These are phyloP conservation scores for Capra hircus DNA, from an alignment of 2,113 vertebrate species.

Conservation along the genomic window DNA sequence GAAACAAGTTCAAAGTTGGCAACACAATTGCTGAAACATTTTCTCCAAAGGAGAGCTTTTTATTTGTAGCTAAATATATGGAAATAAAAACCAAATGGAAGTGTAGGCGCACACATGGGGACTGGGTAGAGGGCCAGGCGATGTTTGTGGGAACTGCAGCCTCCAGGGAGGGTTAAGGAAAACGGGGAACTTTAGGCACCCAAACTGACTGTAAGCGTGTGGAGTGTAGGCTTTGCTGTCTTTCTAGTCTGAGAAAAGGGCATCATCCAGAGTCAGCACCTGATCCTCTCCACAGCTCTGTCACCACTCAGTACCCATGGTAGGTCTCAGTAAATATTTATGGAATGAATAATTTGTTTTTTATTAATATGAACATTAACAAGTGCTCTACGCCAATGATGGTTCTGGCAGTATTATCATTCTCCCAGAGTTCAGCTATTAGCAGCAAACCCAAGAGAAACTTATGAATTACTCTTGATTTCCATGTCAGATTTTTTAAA, in stretches of 20 bases:
- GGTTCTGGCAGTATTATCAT: neutral
- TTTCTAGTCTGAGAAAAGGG: neutral
- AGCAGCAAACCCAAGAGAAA: neutral
- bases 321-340: neutral
- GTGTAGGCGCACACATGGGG: rapidly evolving
- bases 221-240: rapidly evolving
- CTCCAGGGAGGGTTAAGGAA: neutral
- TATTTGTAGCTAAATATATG: neutral
- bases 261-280: too few species aligned
- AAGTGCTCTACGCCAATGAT: neutral
- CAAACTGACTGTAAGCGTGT: neutral
- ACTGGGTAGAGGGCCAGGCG: rapidly evolving
- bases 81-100: constrained; percentile 8
- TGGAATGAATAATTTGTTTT: neutral
- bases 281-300: neutral
- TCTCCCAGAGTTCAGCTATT: neutral
- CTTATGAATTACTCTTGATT: neutral
- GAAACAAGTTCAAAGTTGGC: constrained; percentile 29
- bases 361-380: constrained; percentile 17
- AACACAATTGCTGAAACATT: neutral
- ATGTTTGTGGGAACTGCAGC: neutral
- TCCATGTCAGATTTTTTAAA: neutral
- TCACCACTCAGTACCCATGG: neutral
- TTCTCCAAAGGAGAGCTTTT: neutral
- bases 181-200: neutral